A percentile compares a stretch with the other conserved stretches of the same genome.
Evolutionary conservation across 2,888 invertebrate genomes (phyloP).

Genomic region (Empis stercorea): DNA sequence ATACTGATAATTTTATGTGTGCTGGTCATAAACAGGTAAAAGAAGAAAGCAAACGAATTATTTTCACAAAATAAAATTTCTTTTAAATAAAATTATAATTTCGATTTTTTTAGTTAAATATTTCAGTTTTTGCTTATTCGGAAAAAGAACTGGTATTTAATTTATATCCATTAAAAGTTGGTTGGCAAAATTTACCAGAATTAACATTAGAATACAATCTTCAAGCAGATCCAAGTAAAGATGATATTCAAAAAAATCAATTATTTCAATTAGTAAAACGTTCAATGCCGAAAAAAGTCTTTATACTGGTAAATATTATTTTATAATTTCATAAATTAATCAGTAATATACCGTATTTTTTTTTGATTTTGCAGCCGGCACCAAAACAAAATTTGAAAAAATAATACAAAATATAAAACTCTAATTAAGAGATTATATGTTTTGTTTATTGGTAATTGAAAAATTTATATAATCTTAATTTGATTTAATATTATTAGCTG

Average conservation of each 20-base stretch:
- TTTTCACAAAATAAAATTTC: too few relatives aligned
- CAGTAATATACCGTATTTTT: not conserved
- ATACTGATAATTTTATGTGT: conserved; percentile 80
- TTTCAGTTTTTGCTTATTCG: conserved; percentile 33
- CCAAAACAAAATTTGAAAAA: not conserved
- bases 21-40: conserved; percentile 81
- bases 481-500: too few relatives aligned
- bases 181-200: conserved; percentile 35
- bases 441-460: too few relatives aligned
- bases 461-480: too few relatives aligned
- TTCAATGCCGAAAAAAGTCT: conserved; percentile 35
- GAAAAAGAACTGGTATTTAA: conserved; percentile 33
- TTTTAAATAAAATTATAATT: not conserved
- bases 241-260: conserved; percentile 27
- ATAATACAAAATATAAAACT: not conserved
- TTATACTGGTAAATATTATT: conserved; percentile 36
- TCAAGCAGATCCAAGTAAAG: conserved; percentile 29
- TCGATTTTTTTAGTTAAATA: conserved; percentile 24
- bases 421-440: not conserved
- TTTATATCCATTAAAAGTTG: conserved; percentile 33
- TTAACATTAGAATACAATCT: conserved; percentile 32
- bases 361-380: not conserved
- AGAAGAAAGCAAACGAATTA: too few relatives aligned
- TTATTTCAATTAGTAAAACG: conserved; percentile 33
- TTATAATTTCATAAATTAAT: too few relatives aligned